These are phyloP conservation scores for Prionailurus bengalensis DNA, from an alignment of 2,113 vertebrate species.

Conservation along the genomic window DNA sequence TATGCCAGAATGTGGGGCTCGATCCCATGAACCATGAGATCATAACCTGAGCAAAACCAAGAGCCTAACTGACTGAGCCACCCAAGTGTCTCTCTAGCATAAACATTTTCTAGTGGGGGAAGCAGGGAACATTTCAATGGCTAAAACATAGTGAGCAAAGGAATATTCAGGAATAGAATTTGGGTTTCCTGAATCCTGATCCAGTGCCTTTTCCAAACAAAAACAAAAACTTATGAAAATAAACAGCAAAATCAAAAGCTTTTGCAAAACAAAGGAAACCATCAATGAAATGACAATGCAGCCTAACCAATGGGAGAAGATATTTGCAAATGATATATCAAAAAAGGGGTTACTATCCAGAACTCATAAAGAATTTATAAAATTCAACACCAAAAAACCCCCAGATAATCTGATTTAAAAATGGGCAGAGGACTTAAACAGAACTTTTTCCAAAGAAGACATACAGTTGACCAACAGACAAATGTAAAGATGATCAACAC, in stretches of 20 bases:
- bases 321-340: background rate
- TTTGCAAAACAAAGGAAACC: background rate
- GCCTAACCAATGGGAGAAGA: background rate
- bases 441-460: background rate
- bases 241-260: background rate
- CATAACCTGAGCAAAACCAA: too few species aligned
- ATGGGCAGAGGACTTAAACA: background rate
- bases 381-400: background rate
- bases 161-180: background rate
- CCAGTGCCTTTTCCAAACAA: background rate
- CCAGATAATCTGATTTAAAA: background rate
- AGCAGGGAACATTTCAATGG: background rate
- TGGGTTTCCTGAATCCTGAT: background rate
- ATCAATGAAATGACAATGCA: background rate
- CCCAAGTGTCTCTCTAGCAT: background rate
- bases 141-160: background rate
- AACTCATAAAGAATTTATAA: background rate
- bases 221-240: background rate
- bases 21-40: too few species aligned
- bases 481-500: background rate
- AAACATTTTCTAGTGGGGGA: background rate
- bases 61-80: too few species aligned
- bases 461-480: background rate
- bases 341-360: background rate
- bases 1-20: too few species aligned